Evolutionary conservation across 2,113 vertebrate genomes (phyloP), one percentile per base, ranked within the genome.

Genomic region (Dipodomys stephensi): DNA sequence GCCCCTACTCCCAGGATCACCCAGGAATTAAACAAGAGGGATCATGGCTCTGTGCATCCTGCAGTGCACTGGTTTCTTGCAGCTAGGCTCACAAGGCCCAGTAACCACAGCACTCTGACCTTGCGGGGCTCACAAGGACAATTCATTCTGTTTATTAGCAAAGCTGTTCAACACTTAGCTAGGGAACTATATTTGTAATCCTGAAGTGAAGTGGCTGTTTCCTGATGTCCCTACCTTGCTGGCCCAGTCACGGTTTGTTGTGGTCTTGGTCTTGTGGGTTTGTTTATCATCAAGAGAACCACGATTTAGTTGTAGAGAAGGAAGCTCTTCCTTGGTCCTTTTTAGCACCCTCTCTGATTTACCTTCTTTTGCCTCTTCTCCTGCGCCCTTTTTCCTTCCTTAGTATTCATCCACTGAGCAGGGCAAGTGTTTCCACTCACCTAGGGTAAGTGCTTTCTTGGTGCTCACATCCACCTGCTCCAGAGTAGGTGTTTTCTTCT

Each of bases 241-340:
- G 76, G 39, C n/a, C 18, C 6, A 46, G 5, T 23, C n/a, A 3
- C 84, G n/a, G 18, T 10, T 49, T 35, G 68, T 86, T 83, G 44
- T 95, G 76, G 3, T 80, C 22, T 96, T 80, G 7, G 4, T 76
- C 22, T 96, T 80, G 7, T 60, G 9, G 30, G 30, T 87, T 90
- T 72, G 27, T 87, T 64, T 90, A 15, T 44, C 32, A 65, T 73
- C 82, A 64, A 49, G 65, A 88, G 76, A 76, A 44, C 32, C 53
- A 57, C 6, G 62, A 23, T 64, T 64, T 57, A 4, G 32, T 65
- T 73, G 6, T 80, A 32, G 20, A 72, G 64, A 83, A 28, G 62
- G 62, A 77, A 46, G 46, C 0, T 1, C 16, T 46, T 28, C 67
- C 11, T 96, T 62, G 10, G 15, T 74, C 12, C n/a, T 73, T 84